Conservation (phyloP, 2,888 invertebrate species). For the Odontomyia ornata region DNA sequence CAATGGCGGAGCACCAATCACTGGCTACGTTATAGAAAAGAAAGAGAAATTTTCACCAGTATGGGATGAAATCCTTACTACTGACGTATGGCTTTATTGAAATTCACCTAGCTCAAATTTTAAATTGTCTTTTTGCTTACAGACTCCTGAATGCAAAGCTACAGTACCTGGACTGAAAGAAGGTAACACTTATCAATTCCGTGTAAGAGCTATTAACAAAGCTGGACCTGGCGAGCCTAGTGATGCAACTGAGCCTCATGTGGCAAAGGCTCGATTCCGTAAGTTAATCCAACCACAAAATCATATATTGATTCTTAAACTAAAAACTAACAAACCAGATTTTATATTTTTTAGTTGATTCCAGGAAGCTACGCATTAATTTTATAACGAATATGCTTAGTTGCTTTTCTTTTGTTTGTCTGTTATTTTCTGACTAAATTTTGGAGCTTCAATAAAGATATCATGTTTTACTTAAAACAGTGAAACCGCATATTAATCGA, state of each 20-base stretch:
- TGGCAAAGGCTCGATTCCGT: slow-evolving; percentile 88
- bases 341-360: slow-evolving; percentile 10
- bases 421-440: background rate
- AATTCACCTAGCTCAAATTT: background rate
- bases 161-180: slow-evolving; percentile 86
- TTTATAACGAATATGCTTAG: slow-evolving; percentile 37
- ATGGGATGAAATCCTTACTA: slow-evolving; percentile 86
- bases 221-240: slow-evolving; percentile 93
- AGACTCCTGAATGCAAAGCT: slow-evolving; percentile 82
- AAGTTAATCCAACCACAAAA: slow-evolving; percentile 63
- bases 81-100: slow-evolving; percentile 67
- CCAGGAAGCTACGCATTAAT: slow-evolving; percentile 16
- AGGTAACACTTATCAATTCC: slow-evolving; percentile 93
- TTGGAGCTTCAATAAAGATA: background rate
- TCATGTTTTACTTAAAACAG: slow-evolving; percentile 65
- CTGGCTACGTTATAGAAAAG: slow-evolving; percentile 95
- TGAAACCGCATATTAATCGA: slow-evolving; percentile 94
- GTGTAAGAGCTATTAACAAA: slow-evolving; percentile 94
- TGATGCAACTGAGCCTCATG: slow-evolving; percentile 85
- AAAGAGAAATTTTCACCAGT: slow-evolving; percentile 85
- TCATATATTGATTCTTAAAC: background rate
- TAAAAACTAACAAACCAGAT: too few relatives aligned
- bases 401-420: slow-evolving; percentile 11
- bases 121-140: background rate
- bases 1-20: slow-evolving; percentile 96